Base-by-base conservation (phyloP, 2,113 vertebrate genomes). In the Scalopus aquaticus region DNA sequence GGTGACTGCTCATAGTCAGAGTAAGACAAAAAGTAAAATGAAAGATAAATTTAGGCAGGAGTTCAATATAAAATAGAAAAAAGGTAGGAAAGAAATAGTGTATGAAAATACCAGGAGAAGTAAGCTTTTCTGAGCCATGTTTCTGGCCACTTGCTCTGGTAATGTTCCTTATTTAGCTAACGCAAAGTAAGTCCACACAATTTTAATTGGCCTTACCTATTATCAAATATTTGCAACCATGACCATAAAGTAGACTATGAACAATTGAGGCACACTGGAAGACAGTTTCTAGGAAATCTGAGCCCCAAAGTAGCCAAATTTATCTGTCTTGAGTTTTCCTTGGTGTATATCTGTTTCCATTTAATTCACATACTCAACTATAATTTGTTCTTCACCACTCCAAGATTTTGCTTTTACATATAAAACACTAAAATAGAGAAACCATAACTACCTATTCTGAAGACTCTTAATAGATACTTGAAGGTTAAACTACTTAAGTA, bases 401-500 rank as follows among this genome's bases (percentile, higher is more conserved):
- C 35, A 72, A 67, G 58, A 51, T 74, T 93, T 84, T 69, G 90
- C 6, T 93, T 58, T 74, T 91, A 30, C 4, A 78, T 73, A 78
- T n/a, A 93, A 81, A 62, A 76, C 46, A 67, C 26, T 46, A 82
- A 93, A 35, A 70, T 83, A 37, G 3, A 72, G 17, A 92, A 85
- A 7, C 3, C 3, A 37, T 42, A 91, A 89, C 9, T 87, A 76
- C 49, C 16, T 70, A 32, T 80, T 35, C 72, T 92, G 93, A 9
- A n/a, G 87, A 15, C 2, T 70, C 0, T 49, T n/a, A 81, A 54
- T 42, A 26, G 24, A 1, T 77, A 84, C 90, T 13, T 87, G 39
- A 90, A 95, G 44, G 39, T 84, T 94, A 92, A 76, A 6, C 3
- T 42, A 67, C 20, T 90, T 90, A 84, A 83, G 67, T 81, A 56